Evolutionary conservation across 2,888 invertebrate species (phyloP).

Genomic region (Dicranocentrus wangi): DNA sequence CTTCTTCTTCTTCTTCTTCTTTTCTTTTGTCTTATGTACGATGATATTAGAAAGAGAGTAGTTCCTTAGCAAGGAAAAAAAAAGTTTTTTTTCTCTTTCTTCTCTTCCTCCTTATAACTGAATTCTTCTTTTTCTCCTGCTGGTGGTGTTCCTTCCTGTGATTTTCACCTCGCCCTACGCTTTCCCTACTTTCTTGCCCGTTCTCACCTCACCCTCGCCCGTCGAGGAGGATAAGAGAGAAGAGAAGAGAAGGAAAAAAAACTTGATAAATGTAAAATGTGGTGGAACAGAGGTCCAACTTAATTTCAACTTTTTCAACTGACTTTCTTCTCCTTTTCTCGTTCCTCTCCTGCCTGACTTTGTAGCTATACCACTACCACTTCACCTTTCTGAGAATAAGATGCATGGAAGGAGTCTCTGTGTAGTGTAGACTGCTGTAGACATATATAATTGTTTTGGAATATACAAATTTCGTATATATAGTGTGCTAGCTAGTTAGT

Average conservation of each 20-base stretch:
- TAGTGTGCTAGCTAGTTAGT: conserved; percentile 6
- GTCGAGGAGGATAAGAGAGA: too few species aligned
- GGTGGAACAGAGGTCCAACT: conserved; percentile 61
- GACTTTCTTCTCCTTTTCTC: conserved; percentile 30
- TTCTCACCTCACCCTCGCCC: conserved; percentile 45
- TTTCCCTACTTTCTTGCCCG: conserved; percentile 7
- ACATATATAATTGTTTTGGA: background rate
- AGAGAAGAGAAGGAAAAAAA: too few species aligned
- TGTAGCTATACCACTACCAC: too few species aligned
- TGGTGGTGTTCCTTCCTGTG: conserved; percentile 27
- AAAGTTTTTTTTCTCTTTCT: conserved; percentile 17
- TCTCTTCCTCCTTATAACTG: conserved; percentile 13
- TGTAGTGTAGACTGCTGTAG: background rate
- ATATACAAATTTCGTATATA: conserved; percentile 7
- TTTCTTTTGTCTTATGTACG: conserved; percentile 48
- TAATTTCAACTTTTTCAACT: conserved; percentile 59
- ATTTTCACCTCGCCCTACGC: conserved; percentile 47
- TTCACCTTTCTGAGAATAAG: too few species aligned
- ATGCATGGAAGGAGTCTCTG: background rate
- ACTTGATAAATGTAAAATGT: conserved; percentile 62
- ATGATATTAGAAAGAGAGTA: conserved; percentile 49
- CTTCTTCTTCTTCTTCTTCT: background rate
- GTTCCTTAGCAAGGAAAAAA: conserved; percentile 34
- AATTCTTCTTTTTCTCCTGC: conserved; percentile 31
- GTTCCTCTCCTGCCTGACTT: conserved; percentile 12